phyloP scores from a whole-genome alignment of 2,888 invertebrate species.

The Epirrita christyi region DNA sequence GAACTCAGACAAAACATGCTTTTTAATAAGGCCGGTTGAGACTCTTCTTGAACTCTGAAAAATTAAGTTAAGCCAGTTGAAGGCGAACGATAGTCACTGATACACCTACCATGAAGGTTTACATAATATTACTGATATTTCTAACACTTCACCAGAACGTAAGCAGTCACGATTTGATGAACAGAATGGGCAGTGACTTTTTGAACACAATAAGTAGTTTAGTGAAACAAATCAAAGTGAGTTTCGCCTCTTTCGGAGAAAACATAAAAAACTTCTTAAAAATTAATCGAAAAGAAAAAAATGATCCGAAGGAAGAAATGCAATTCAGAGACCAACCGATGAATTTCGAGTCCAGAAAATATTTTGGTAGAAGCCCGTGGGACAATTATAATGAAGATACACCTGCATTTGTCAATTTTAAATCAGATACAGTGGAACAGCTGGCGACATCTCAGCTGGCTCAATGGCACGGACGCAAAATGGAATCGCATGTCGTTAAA shows the following conservation, averaged over 20 bases:
- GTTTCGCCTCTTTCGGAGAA: neutral
- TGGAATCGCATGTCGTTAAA: conserved; percentile 61
- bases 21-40: too few species aligned
- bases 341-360: conserved; percentile 1
- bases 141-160: conserved; percentile 1
- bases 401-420: conserved; percentile 42
- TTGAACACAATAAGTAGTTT: neutral
- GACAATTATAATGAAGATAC: conserved; percentile 27
- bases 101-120: conserved; percentile 15
- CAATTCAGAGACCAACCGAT: neutral
- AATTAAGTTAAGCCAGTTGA: conserved; percentile 7
- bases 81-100: neutral
- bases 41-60: neutral
- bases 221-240: neutral
- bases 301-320: neutral
- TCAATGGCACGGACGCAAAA: conserved; percentile 55
- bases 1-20: too few species aligned
- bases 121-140: conserved; percentile 5
- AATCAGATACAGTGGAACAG: conserved; percentile 49
- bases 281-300: too few species aligned
- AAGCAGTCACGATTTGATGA: conserved; percentile 1
- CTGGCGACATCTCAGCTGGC: conserved; percentile 62
- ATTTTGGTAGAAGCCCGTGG: conserved; percentile 11
- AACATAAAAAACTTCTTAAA: neutral
- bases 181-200: neutral